These are phyloP conservation scores for Cygnus buccinator DNA, from an alignment of 2,113 vertebrate species.

Conservation along the genomic window DNA sequence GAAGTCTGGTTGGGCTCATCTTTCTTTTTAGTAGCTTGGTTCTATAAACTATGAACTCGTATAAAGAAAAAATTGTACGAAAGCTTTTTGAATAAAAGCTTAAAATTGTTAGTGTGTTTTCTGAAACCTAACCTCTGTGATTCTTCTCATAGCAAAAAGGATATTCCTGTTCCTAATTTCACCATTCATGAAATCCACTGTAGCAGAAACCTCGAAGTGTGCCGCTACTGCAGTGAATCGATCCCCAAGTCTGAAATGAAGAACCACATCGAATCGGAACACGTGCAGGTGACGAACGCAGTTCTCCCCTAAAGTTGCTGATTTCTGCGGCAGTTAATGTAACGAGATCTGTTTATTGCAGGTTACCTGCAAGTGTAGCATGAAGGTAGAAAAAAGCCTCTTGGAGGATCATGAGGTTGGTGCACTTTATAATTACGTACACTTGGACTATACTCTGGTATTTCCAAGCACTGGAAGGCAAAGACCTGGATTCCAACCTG, in stretches of 20 bases:
- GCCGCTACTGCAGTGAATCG: slow-evolving; percentile 88
- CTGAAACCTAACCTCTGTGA: neutral
- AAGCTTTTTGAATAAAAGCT: neutral
- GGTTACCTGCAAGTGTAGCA: slow-evolving; percentile 92
- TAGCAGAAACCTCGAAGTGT: slow-evolving; percentile 89
- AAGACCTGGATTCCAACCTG: neutral
- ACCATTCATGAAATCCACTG: slow-evolving; percentile 97
- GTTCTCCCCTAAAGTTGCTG: neutral
- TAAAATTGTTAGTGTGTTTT: neutral
- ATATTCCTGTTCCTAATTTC: slow-evolving; percentile 92
- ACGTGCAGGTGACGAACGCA: slow-evolving; percentile 79
- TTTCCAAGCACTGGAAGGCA: neutral
- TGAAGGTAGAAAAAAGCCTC: slow-evolving; percentile 88
- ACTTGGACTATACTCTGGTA: neutral
- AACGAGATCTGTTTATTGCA: slow-evolving; percentile 31
- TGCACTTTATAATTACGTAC: neutral
- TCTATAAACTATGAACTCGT: neutral
- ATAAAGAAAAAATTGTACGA: neutral
- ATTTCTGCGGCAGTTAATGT: neutral
- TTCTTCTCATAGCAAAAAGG: slow-evolving; percentile 84
- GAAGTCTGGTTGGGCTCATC: neutral
- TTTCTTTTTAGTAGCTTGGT: neutral
- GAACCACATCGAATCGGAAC: slow-evolving; percentile 87
- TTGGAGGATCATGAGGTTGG: slow-evolving; percentile 89
- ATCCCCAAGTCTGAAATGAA: slow-evolving; percentile 88